These are phyloP conservation scores for Ptilorrhoa leucosticta DNA, from an alignment of 2,113 vertebrate species.

Conservation along the genomic window DNA sequence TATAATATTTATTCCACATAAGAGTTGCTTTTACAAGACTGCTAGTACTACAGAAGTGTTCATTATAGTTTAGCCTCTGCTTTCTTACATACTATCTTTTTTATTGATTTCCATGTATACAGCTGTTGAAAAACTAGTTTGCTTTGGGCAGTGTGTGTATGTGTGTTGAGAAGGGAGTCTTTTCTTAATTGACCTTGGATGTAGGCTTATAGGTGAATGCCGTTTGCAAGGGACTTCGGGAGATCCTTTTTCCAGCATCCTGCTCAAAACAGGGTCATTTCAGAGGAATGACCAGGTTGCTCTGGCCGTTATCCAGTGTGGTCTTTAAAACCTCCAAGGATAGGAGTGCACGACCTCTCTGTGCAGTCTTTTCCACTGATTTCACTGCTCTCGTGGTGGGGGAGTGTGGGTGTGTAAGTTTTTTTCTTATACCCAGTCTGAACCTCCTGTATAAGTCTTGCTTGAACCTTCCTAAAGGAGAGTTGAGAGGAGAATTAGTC, in stretches of 20 bases:
- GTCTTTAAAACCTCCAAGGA: background rate
- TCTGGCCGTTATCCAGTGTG: rapidly evolving
- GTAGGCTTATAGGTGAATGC: background rate
- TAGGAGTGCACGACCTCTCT: background rate
- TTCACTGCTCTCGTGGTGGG: rapidly evolving
- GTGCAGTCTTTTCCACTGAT: background rate
- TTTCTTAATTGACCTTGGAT: background rate
- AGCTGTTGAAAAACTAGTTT: background rate
- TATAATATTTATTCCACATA: background rate
- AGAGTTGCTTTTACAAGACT: background rate
- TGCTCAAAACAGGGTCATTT: background rate
- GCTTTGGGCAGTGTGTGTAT: background rate
- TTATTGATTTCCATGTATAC: background rate
- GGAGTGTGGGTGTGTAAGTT: background rate
- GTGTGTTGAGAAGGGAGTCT: background rate
- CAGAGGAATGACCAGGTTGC: background rate
- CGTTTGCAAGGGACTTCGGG: background rate
- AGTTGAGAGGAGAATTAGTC: background rate
- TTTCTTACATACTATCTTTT: background rate
- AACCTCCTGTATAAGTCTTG: background rate
- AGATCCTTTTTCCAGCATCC: background rate
- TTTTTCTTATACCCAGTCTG: background rate
- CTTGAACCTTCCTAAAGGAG: background rate
- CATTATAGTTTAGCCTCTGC: background rate
- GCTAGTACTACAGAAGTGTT: background rate